Base-by-base conservation (phyloP, 2,888 invertebrate genomes). In the Dolichomitus sp. region DNA sequence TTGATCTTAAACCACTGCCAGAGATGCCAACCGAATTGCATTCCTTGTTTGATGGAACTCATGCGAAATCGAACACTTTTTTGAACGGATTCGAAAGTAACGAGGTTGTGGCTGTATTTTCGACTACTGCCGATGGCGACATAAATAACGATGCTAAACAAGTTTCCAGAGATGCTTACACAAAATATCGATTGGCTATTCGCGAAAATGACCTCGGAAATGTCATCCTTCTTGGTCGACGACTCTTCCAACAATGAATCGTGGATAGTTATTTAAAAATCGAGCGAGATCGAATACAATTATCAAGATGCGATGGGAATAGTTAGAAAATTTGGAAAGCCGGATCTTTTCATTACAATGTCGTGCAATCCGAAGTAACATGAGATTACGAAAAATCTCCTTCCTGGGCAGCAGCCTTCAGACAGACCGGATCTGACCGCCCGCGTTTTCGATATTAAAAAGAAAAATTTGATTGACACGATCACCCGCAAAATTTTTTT, bases 391-490 rank as follows among this genome's bases (percentile, higher is more conserved):
- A n/a, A n/a, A n/a, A n/a, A n/a, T n/a, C n/a, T n/a, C n/a, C n/a
- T n/a, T n/a, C 72, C 68, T 6, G 76, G 74, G 61, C 85, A 88
- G 76, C 70, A 70, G 74, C 42, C 85, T 19, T 65, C 70, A 0
- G 86, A 86, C 54, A 77, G 86, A 84, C 86, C 84, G n/a, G 87
- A 87, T 69, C 59, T 87, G 2, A 4, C 30, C 30, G 30, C 30
- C 30, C 30, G 30, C 4, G 30, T 30, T 30, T 30, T 30, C 4
- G 30, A 30, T 30, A 30, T 30, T 2, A 30, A 30, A 4, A 30
- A 30, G n/a, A 48, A 48, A 48, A 6, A 48, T 48, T 48, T 85
- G 3, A 52, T 85, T 19, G 68, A 84, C 50, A 54, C 72, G 7
- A 84, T 86, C 50, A 30, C 75, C 2, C 81, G 59, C 23, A 48